phyloP scores from a whole-genome alignment of 2,113 vertebrate species.

The Typhlomys cinereus region DNA sequence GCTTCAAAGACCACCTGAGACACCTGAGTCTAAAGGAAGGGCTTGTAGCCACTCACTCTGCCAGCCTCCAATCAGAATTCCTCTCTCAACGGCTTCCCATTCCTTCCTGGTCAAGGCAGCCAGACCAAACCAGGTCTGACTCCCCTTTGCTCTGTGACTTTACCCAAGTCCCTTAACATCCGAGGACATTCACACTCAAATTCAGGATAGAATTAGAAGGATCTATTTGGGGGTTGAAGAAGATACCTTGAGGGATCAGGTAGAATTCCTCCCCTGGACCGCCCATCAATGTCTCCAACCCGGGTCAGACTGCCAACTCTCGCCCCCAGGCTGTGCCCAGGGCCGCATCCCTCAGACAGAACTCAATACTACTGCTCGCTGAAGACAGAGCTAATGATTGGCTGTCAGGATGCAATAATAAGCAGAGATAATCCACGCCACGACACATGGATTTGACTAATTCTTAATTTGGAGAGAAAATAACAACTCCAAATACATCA shows the following conservation, averaged over 20 bases:
- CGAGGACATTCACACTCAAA: neutral
- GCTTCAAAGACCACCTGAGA: neutral
- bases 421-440: slow-evolving; percentile 84
- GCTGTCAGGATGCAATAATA: slow-evolving; percentile 83
- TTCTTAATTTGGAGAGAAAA: slow-evolving; percentile 89
- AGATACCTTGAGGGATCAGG: neutral
- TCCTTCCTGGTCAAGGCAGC: too few species aligned
- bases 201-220: neutral
- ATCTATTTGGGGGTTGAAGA: neutral
- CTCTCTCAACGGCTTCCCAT: neutral
- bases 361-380: slow-evolving; percentile 70
- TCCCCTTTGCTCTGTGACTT: neutral
- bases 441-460: slow-evolving; percentile 87
- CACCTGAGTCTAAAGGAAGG: neutral
- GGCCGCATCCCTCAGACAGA: slow-evolving; percentile 55
- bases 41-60: neutral
- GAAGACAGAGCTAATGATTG: slow-evolving; percentile 87
- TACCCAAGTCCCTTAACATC: neutral
- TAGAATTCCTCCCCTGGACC: neutral
- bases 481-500: slow-evolving; percentile 88
- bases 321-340: neutral
- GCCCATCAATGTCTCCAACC: neutral
- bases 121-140: neutral
- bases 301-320: neutral
- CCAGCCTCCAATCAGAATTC: neutral